These are phyloP conservation scores for Alloscopus bannaensis DNA, from an alignment of 2,888 invertebrate genomes.

Conservation along the genomic window DNA sequence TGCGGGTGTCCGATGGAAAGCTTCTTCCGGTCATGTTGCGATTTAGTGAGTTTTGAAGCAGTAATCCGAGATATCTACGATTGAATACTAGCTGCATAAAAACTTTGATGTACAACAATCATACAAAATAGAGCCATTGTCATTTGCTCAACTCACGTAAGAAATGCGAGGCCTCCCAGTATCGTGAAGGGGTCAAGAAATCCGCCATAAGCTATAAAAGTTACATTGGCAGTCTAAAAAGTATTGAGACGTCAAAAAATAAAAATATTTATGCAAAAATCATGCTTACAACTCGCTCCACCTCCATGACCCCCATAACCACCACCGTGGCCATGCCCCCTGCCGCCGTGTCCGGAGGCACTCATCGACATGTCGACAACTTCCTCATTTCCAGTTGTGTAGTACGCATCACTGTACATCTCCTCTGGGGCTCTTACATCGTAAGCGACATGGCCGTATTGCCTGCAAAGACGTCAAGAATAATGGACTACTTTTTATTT, in stretches of 20 bases:
- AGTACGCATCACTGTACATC: conserved; percentile 27
- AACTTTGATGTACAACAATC: not conserved
- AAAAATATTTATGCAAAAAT: not conserved
- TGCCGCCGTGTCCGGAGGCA: conserved; percentile 58
- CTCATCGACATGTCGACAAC: conserved; percentile 63
- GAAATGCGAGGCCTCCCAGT: conserved; percentile 71
- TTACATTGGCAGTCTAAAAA: no score
- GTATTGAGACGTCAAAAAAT: not conserved
- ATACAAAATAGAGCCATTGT: no score
- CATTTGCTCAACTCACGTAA: conserved; percentile 59
- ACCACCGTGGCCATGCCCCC: conserved; percentile 57
- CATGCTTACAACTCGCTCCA: not conserved
- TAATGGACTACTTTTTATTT: conserved; percentile 16
- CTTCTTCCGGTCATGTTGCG: conserved; percentile 45
- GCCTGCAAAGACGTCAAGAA: conserved; percentile 21
- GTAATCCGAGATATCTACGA: conserved; percentile 68
- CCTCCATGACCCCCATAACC: conserved; percentile 55
- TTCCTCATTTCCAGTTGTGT: not conserved
- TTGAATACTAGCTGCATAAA: conserved; percentile 1
- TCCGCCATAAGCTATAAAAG: conserved; percentile 50
- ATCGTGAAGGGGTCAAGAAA: conserved; percentile 72
- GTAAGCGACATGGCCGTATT: conserved; percentile 65
- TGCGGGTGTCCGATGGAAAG: conserved; percentile 8
- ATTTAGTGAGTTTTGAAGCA: conserved; percentile 69
- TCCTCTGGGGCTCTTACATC: conserved; percentile 58